Base-by-base conservation (phyloP, 2,113 vertebrate species). In the Dunckerocampus dactyliophorus region DNA sequence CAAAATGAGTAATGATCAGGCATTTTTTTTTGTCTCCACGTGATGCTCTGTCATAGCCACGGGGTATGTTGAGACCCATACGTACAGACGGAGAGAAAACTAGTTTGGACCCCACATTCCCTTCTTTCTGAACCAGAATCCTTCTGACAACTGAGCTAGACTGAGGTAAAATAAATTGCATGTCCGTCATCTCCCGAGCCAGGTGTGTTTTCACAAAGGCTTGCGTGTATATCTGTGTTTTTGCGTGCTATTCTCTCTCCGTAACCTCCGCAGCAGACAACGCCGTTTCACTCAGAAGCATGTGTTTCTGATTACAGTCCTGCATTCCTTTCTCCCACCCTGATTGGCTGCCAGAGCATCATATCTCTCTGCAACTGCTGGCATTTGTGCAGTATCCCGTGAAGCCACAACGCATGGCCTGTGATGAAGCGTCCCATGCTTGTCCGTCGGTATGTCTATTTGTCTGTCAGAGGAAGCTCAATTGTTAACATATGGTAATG, bases 401-500 rank as follows among this genome's bases (percentile, higher is more conserved):
- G 57, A 79, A 81, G 77, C 79, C 72, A 7, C 76, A 63, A 13
- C 3, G 31, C 51, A 2, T n/a, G n/a, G 47, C 17, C 11, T 14
- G 12, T 85, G 82, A 88, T 89, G 76, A 87, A 77, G 87, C 88
- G 90, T 87, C 85, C 59, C 71, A 49, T 69, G 70, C 65, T 59
- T 42, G 19, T 65, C 47, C 34, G 85, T 90, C 90, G 87, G 0
- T 67, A 56, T 46, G 58, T 70, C 72, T 65, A 69, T 77, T 67
- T 34, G 88, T 93, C 92, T 92, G 1, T 74, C 62, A 73, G 81
- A 85, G 85, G 82, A 80, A 65, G 65, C 64, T 71, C 64, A 69
- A 80, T 89, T 92, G 90, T 59, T 67, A 93, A 93, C 51, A 87
- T 88, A 92, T 89, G 79, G 80, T 83, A 79, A 75, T 81, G 87